A percentile compares a stretch with the other conserved stretches of the same genome.
These are phyloP conservation scores for Chauna torquata DNA, from an alignment of 2,113 vertebrate genomes.

Conservation along the genomic window DNA sequence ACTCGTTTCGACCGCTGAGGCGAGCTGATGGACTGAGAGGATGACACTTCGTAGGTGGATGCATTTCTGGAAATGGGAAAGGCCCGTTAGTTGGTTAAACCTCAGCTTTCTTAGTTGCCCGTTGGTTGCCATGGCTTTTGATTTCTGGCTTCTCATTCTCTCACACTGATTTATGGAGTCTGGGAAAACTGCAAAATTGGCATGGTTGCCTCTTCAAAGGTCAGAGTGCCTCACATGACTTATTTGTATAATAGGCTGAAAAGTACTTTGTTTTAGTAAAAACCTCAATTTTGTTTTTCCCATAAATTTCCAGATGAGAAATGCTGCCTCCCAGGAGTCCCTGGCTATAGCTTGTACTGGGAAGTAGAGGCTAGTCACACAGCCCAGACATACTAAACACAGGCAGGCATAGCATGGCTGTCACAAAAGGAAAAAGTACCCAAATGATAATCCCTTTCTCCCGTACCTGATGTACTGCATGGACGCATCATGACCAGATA, in stretches of 20 bases:
- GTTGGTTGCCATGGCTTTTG: rapidly evolving
- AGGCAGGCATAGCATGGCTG: neutral
- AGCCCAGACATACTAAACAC: neutral
- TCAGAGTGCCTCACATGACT: neutral
- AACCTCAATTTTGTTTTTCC: neutral
- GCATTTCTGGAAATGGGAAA: conserved; percentile 78
- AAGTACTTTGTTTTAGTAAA: neutral
- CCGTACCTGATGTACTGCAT: neutral
- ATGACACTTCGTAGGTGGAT: conserved; percentile 92
- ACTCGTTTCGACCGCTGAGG: conserved; percentile 96
- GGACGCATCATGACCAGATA: neutral
- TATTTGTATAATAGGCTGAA: neutral
- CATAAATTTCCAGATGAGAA: neutral
- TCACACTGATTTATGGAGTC: neutral
- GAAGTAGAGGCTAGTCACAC: neutral
- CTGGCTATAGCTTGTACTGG: neutral
- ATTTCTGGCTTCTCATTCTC: neutral
- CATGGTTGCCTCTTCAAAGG: neutral
- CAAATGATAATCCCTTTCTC: neutral
- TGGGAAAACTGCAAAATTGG: neutral
- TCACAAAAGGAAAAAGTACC: neutral
- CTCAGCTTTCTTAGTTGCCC: rapidly evolving
- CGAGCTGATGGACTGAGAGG: conserved; percentile 89
- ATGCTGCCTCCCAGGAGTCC: neutral
- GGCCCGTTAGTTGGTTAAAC: neutral